A percentile compares a stretch with the other conserved stretches of the same genome.
Conservation (phyloP, 2,888 invertebrate genomes). For the Philopedon plagiatum region DNA sequence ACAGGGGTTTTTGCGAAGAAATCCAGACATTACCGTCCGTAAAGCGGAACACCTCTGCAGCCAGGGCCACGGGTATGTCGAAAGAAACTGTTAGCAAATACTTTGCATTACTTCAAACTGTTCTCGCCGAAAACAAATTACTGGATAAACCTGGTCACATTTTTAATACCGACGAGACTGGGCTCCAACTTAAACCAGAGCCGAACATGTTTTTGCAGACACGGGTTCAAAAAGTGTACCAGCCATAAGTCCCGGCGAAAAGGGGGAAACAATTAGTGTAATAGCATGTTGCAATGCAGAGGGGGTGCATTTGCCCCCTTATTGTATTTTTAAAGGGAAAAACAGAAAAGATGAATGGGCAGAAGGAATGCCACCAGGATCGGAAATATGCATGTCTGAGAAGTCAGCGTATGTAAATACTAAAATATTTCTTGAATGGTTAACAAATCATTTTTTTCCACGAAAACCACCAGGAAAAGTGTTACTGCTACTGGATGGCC, state of each 20-base stretch:
- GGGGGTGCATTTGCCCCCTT: conserved; percentile 23
- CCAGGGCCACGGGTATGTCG: neutral
- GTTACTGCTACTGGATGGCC: too few relatives aligned
- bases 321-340: conserved; percentile 34
- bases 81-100: neutral
- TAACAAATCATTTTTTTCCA: too few relatives aligned
- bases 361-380: conserved; percentile 19
- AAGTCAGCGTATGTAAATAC: conserved; percentile 11
- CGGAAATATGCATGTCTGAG: conserved; percentile 14
- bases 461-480: too few relatives aligned
- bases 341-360: conserved; percentile 26
- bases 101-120: neutral
- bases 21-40: neutral
- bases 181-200: conserved; percentile 11
- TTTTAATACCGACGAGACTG: conserved; percentile 9
- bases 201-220: conserved; percentile 29
- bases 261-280: conserved; percentile 38
- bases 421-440: conserved; percentile 16
- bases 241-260: conserved; percentile 21
- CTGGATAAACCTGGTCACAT: too few relatives aligned
- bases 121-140: neutral
- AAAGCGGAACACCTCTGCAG: neutral
- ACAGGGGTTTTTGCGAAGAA: too few relatives aligned
- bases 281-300: conserved; percentile 40
- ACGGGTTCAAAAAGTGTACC: conserved; percentile 33